Evolutionary conservation across 2,797 vertebrate genomes (phyloP).

Genomic region (Coluber constrictor): DNA sequence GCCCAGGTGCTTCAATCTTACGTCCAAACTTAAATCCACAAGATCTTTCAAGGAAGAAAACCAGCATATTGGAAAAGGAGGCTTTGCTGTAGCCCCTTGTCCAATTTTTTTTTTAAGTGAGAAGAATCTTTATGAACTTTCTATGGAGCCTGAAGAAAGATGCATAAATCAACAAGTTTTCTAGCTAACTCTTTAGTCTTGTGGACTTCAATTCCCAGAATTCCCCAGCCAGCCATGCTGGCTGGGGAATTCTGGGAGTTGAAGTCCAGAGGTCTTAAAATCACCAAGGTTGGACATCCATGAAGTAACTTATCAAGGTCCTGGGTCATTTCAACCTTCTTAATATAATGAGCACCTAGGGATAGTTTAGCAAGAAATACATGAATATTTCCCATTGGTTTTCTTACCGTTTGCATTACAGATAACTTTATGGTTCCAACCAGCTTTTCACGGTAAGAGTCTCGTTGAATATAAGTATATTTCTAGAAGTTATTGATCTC

Average conservation of each 20-base stretch:
- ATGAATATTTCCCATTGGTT: not conserved
- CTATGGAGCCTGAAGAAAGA: not conserved
- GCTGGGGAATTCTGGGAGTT: not conserved
- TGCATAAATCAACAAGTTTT: not conserved
- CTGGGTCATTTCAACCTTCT: not conserved
- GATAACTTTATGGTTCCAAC: slow-evolving; percentile 46
- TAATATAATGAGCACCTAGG: not conserved
- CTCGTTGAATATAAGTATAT: not conserved
- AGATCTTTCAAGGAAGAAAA: not conserved
- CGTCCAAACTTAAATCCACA: not conserved
- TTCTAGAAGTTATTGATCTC: not conserved
- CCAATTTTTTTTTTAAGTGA: not conserved
- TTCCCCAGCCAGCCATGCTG: not conserved
- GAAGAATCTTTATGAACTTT: not conserved
- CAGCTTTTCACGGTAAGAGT: slow-evolving; percentile 63
- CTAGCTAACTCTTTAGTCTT: not conserved
- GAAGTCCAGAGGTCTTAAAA: not conserved
- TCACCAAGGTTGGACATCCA: not conserved
- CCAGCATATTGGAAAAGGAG: not conserved
- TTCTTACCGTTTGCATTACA: slow-evolving; percentile 49
- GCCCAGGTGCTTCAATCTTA: not conserved
- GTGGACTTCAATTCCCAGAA: not conserved
- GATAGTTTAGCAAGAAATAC: not conserved
- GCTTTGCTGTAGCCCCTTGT: not conserved
- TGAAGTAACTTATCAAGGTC: not conserved